Evolutionary conservation across 1,140 invertebrate species (phyloP), one percentile per base, ranked within the genome.

Genomic region (Caenorhabditis briggsae): DNA sequence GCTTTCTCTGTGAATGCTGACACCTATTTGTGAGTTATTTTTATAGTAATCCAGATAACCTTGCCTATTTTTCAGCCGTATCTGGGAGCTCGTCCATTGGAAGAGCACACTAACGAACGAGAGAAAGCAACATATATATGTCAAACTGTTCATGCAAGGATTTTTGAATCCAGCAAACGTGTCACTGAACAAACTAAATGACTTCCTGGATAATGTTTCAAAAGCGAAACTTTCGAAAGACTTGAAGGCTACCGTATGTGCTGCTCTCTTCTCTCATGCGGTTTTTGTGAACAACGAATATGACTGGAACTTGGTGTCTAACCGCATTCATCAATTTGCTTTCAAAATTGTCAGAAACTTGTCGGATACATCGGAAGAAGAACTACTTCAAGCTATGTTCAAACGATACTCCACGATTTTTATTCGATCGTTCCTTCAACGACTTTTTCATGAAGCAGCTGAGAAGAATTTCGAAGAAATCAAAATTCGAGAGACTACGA

Each of bases 351-450:
- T 58, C 16, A 58, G 5, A n/a, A 20, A 58, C n/a, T n/a, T 58
- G 18, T 2, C n/a, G 16, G 56, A 58, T n/a, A n/a, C 56, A 16
- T 46, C 33, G 5, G 43, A 53, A 78, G 46, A 70, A 5, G 70
- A 78, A 23, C 9, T 23, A 50, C n/a, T 78, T 23, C 70, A 78
- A 78, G 14, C n/a, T 2, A 12, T 78, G n/a, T 78, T 78, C 20
- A 50, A 53, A 25, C 46, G 70, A 53, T 53, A 78, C 23, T 6
- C 46, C 3, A 50, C 70, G 5, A 78, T 78, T 23, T 78, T 78
- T n/a, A 78, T 46, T 8, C 16, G 70, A n/a, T 8, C 25, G 9
- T 78, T 78, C 11, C 3, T 78, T 25, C 14, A 46, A 11, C 43
- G 70, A 78, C n/a, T 78, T 0, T 78, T 78, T 50, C n/a, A 18